These are phyloP conservation scores for Allobates femoralis DNA, from an alignment of 2,797 vertebrate genomes.

Conservation along the genomic window DNA sequence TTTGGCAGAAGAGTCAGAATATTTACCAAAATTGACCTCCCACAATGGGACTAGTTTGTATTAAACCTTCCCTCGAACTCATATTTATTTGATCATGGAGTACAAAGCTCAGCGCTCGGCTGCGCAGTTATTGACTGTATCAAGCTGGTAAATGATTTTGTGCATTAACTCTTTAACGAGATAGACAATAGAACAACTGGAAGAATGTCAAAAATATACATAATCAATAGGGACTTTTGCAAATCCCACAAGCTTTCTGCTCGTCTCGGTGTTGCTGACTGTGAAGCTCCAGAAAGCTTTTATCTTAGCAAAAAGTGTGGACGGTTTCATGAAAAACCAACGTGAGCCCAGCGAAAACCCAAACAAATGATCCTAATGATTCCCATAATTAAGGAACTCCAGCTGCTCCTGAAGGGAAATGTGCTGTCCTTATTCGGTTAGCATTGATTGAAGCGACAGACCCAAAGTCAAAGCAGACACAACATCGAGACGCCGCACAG, in stretches of 20 bases:
- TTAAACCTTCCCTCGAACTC: background rate
- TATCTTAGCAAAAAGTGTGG: background rate
- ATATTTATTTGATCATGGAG: conserved; percentile 23
- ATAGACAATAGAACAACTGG: background rate
- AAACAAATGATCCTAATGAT: conserved; percentile 60
- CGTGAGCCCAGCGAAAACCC: background rate
- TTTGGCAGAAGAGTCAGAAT: conserved; percentile 13
- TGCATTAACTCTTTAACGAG: background rate
- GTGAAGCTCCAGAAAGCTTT: conserved; percentile 43
- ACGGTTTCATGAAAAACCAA: conserved; percentile 16
- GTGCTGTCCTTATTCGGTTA: conserved; percentile 57
- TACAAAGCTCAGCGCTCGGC: background rate
- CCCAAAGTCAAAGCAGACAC: conserved; percentile 55
- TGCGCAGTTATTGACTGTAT: background rate
- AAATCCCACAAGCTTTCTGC: conserved; percentile 7
- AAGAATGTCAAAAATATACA: background rate
- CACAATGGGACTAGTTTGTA: conserved; percentile 7
- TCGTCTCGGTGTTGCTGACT: conserved; percentile 6
- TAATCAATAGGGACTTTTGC: conserved; percentile 20
- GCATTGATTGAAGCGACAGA: conserved; percentile 58
- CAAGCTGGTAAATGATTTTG: background rate
- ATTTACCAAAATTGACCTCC: conserved; percentile 11
- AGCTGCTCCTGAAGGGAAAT: conserved; percentile 52
- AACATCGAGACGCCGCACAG: conserved; percentile 47
- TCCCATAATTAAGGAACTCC: conserved; percentile 54